Conservation (phyloP, 2,888 invertebrate genomes). For the Melanostoma scalare region DNA sequence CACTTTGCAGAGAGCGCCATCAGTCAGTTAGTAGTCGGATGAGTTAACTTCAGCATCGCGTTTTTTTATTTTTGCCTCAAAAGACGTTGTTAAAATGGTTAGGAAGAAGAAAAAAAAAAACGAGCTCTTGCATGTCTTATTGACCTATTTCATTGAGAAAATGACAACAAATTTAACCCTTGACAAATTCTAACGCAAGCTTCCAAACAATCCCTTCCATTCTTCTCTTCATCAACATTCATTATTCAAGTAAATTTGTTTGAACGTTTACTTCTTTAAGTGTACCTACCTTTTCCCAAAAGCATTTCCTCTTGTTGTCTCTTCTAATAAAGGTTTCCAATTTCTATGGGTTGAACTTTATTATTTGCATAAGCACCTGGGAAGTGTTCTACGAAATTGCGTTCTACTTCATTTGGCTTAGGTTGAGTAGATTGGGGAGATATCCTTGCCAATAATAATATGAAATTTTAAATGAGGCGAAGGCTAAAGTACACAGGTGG, state of each 20-base stretch:
- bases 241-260: conserved; percentile 17
- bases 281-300: not conserved
- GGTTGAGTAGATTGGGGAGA: not conserved
- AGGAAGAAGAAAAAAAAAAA: conserved; percentile 18
- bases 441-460: conserved; percentile 32
- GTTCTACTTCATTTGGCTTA: conserved; percentile 47
- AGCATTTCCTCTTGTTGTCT: not conserved
- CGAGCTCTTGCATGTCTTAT: not conserved
- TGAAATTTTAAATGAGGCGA: conserved; percentile 23
- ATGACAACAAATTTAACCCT: conserved; percentile 12
- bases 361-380: conserved; percentile 64
- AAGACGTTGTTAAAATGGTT: not conserved
- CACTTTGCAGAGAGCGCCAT: too few species aligned
- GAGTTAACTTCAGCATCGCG: too few species aligned
- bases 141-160: not conserved
- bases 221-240: conserved; percentile 20
- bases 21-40: too few species aligned
- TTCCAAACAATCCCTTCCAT: conserved; percentile 17
- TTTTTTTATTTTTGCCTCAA: not conserved
- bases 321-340: not conserved
- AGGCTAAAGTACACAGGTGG: conserved; percentile 48
- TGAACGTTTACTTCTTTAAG: conserved; percentile 10
- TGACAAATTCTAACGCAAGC: conserved; percentile 19
- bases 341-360: conserved; percentile 3
- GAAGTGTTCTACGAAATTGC: conserved; percentile 47